These are phyloP conservation scores for Penaeus chinensis DNA, from an alignment of 1,140 invertebrate species.

Conservation along the genomic window DNA sequence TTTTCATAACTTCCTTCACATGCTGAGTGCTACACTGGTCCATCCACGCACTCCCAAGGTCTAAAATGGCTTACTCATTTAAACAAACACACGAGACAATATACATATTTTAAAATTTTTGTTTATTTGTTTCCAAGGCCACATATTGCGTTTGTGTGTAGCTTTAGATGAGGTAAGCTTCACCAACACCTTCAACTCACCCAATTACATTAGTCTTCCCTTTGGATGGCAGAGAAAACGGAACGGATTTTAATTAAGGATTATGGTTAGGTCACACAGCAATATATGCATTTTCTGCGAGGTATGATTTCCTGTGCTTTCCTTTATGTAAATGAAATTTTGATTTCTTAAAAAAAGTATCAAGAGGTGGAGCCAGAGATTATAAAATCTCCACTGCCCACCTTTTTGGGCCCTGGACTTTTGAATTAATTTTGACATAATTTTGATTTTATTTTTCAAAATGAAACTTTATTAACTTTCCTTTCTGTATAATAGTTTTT, in stretches of 20 bases:
- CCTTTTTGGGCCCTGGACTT: too few species aligned
- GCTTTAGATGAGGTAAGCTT: conserved; percentile 45
- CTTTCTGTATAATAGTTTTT: too few species aligned
- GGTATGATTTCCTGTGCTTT: too few species aligned
- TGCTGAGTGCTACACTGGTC: conserved; percentile 1
- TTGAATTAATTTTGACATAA: too few species aligned
- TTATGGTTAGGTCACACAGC: not conserved
- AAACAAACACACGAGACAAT: conserved; percentile 20
- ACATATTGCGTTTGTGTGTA: conserved; percentile 14
- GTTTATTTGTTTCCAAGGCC: not conserved
- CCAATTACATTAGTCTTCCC: conserved; percentile 56
- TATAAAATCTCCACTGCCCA: too few species aligned
- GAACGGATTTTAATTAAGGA: conserved; percentile 31
- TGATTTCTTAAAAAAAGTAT: too few species aligned
- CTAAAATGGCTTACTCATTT: conserved; percentile 31
- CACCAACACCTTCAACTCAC: conserved; percentile 26
- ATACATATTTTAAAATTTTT: not conserved
- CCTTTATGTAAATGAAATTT: too few species aligned
- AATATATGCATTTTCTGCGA: not conserved
- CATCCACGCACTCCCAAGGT: not conserved
- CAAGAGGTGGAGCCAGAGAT: too few species aligned
- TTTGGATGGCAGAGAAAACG: conserved; percentile 52
- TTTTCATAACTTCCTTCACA: not conserved
- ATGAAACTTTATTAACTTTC: too few species aligned
- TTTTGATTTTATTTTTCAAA: too few species aligned